Base-by-base conservation (phyloP, 2,888 invertebrate genomes). In the Ophion slaviceki region DNA sequence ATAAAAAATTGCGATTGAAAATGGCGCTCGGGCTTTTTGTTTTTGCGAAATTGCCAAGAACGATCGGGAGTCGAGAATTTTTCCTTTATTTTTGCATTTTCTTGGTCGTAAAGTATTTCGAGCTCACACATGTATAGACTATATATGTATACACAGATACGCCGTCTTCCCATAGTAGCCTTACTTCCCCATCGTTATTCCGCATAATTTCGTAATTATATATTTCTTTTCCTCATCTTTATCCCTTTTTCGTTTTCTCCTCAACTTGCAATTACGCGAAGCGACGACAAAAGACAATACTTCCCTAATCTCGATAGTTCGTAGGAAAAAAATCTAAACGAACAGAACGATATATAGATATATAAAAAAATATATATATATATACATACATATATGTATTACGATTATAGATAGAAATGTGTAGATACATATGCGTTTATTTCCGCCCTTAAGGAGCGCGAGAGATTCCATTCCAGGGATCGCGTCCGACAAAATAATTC, bases 101-200 rank as follows among this genome's bases (percentile, higher is more conserved):
- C 20, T 24, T 0, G 11, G 24, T 77, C 36, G 11, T 20, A 36
- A 53, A 76, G 28, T 28, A 72, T 71, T 77, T 82, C 24, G 40
- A 71, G 28, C 36, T n/a, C 40, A 40, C 40, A 40, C 36, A 32
- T 20, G 5, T 66, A 62, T 76, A 32, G 32, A 66, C 72, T 59
- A 47, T 64, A 64, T 45, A 75, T 71, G 28, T 17, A 80, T 64
- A 68, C 40, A 40, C 32, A 57, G 76, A 67, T 80, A 79, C 88
- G 92, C 90, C 91, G 91, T 89, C 90, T 89, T 89, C 89, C 90
- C 89, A 82, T 79, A 88, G 82, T 91, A 92, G 89, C 87, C 85
- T 91, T 84, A 88, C 86, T 87, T 86, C 59, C 59, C 59, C 61
- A 61, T 74, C 82, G 79, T 86, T 84, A 84, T 80, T 77, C 84